These are phyloP conservation scores for Notolabrus celidotus DNA, from an alignment of 2,797 vertebrate species.

Conservation along the genomic window DNA sequence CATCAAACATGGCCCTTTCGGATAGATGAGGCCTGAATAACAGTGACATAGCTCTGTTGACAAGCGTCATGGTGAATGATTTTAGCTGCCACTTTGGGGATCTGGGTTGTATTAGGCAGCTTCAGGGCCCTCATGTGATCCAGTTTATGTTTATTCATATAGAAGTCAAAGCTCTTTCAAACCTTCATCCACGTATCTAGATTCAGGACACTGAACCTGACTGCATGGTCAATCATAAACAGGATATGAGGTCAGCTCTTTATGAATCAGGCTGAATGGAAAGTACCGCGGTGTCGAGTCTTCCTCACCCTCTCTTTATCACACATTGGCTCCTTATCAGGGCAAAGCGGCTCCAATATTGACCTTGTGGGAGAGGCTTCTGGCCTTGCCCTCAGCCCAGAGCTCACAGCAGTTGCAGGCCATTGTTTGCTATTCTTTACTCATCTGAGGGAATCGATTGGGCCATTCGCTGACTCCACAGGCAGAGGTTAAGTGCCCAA, in stretches of 20 bases:
- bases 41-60: constrained; percentile 58
- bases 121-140: constrained; percentile 12
- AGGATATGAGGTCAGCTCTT: constrained; percentile 56
- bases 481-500: constrained; percentile 79
- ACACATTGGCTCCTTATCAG: constrained; percentile 69
- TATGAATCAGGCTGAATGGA: constrained; percentile 49
- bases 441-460: constrained; percentile 72
- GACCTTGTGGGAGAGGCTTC: constrained; percentile 78
- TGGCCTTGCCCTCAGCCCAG: constrained; percentile 44
- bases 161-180: neutral
- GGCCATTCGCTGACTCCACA: constrained; percentile 57
- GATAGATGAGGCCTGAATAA: constrained; percentile 61
- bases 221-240: constrained; percentile 21
- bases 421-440: constrained; percentile 74
- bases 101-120: constrained; percentile 29
- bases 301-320: constrained; percentile 57
- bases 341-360: constrained; percentile 69
- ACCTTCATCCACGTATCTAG: constrained; percentile 1
- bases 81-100: constrained; percentile 54
- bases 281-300: constrained; percentile 45
- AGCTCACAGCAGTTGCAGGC: constrained; percentile 47
- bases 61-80: constrained; percentile 58
- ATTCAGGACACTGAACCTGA: constrained; percentile 12
- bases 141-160: constrained; percentile 13
- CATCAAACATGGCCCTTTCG: constrained; percentile 70